Evolutionary conservation across 2,113 vertebrate species (phyloP).

Genomic region (Cyanistes caeruleus): DNA sequence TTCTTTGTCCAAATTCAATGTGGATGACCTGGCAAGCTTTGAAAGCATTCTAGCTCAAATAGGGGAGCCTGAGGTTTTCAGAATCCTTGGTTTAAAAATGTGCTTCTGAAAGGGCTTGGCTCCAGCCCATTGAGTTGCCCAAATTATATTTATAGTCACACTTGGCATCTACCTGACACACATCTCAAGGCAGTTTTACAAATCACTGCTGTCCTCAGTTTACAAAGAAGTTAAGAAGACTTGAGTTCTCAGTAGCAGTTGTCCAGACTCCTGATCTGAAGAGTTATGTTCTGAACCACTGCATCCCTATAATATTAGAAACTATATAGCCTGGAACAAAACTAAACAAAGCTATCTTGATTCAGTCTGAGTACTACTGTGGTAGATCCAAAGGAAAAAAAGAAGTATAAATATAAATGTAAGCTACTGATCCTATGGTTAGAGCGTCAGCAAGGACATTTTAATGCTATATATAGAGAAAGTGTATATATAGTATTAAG

Average conservation of each 20-base stretch:
- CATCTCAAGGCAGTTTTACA: neutral
- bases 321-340: neutral
- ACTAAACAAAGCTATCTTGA: neutral
- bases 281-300: neutral
- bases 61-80: neutral
- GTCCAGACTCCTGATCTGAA: neutral
- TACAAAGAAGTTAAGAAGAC: neutral
- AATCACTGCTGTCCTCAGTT: neutral
- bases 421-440: neutral
- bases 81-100: neutral
- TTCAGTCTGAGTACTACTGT: neutral
- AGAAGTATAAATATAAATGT: neutral
- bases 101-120: neutral
- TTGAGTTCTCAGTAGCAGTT: neutral
- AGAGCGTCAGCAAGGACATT: neutral
- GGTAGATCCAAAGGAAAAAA: neutral
- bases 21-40: neutral
- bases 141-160: slow-evolving; percentile 4
- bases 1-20: neutral
- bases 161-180: neutral
- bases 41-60: neutral
- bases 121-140: neutral
- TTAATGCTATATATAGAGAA: neutral
- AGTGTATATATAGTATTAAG: neutral
- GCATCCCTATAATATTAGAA: neutral